Percentiles rank a stretch among this genome's conserved stretches.
phyloP scores from a whole-genome alignment of 1,140 invertebrate species.

The Bursaphelenchus mucronatus region DNA sequence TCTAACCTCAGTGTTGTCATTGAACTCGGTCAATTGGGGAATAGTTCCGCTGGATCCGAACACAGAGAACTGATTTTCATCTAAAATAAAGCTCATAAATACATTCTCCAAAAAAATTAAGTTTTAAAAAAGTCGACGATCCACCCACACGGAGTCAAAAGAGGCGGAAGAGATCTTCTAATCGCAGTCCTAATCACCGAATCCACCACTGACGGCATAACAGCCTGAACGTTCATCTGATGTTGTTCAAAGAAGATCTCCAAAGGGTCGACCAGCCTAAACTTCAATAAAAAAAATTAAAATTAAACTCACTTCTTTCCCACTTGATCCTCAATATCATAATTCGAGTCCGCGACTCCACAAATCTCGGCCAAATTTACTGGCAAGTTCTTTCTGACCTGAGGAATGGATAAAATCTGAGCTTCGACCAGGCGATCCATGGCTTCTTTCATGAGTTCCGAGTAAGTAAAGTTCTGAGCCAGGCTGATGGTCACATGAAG shows the following conservation, averaged over 20 bases:
- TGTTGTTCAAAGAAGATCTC: conserved; percentile 1
- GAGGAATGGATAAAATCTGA: neutral
- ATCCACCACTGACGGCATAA: conserved; percentile 31
- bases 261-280: conserved; percentile 20
- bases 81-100: conserved; percentile 12
- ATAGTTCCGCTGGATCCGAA: neutral
- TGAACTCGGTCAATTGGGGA: conserved; percentile 17
- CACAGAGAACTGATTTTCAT: conserved; percentile 12
- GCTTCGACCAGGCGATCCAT: conserved; percentile 23
- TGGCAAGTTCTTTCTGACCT: conserved; percentile 26
- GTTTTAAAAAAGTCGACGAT: conserved; percentile 10
- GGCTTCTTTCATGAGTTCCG: conserved; percentile 27
- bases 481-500: conserved; percentile 33
- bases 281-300: conserved; percentile 5
- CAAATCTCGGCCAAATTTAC: conserved; percentile 29
- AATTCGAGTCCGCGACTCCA: conserved; percentile 25
- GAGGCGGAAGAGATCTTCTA: conserved; percentile 30
- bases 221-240: neutral
- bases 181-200: conserved; percentile 32
- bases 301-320: conserved; percentile 24
- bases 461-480: conserved; percentile 36
- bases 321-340: conserved; percentile 27
- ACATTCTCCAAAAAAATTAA: conserved; percentile 16
- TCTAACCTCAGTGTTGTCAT: conserved; percentile 24
- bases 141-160: conserved; percentile 24